These are phyloP conservation scores for Platycercus adscitus DNA, from an alignment of 2,113 vertebrate species.

Conservation along the genomic window DNA sequence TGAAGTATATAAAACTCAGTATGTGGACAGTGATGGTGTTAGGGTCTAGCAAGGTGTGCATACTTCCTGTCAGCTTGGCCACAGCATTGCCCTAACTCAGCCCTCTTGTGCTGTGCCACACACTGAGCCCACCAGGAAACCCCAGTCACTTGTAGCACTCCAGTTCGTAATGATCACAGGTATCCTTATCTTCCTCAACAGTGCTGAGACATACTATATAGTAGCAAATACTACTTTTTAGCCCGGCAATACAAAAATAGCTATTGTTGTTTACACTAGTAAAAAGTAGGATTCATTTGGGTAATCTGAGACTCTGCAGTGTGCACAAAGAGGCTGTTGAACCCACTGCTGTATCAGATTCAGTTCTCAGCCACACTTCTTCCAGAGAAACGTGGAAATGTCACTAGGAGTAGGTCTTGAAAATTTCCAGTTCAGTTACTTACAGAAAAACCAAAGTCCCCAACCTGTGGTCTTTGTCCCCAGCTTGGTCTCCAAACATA, in stretches of 20 bases:
- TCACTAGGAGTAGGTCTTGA: not conserved
- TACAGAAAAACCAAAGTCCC: not conserved
- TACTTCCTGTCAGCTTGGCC: not conserved
- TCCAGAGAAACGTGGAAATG: not conserved
- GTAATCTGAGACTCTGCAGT: not conserved
- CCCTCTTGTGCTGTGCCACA: not conserved
- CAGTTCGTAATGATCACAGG: not conserved
- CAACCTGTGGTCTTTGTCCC: not conserved
- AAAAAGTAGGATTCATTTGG: not conserved
- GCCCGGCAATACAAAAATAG: not conserved
- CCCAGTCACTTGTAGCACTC: fast-evolving
- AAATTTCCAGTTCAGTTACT: not conserved
- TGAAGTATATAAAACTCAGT: not conserved
- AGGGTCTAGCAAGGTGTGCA: fast-evolving
- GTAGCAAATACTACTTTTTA: not conserved
- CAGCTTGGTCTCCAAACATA: not conserved
- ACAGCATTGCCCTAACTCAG: not conserved
- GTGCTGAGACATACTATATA: fast-evolving
- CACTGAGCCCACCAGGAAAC: fast-evolving
- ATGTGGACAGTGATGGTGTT: not conserved
- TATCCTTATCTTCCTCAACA: not conserved
- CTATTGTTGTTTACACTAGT: not conserved
- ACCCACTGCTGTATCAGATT: fast-evolving
- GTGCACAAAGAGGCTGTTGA: not conserved
- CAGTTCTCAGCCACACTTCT: fast-evolving